phyloP scores from a whole-genome alignment of 1,140 invertebrate genomes.

The Drosophila tropicalis region DNA sequence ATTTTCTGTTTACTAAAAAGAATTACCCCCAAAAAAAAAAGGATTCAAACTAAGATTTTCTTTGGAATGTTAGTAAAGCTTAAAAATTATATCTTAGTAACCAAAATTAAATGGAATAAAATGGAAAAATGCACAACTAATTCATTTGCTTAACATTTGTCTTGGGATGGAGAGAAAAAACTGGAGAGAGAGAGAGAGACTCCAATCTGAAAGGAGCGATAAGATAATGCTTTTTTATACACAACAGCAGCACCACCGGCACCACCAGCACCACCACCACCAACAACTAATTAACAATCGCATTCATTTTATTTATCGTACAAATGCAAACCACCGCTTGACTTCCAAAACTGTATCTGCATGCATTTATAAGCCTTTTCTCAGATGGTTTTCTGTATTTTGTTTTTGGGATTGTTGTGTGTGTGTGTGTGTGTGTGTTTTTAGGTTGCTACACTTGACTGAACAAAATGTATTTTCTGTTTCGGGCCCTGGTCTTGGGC shows the following conservation, averaged over 20 bases:
- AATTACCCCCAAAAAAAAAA: too few relatives aligned
- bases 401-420: constrained; percentile 40
- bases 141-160: constrained; percentile 4
- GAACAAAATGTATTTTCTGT: constrained; percentile 75
- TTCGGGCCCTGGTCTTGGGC: constrained; percentile 11
- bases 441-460: constrained; percentile 66
- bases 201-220: background rate
- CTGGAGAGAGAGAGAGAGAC: background rate
- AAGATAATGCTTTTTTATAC: constrained; percentile 14
- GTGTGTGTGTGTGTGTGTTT: background rate
- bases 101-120: background rate
- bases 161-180: background rate
- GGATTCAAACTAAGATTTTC: background rate
- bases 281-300: constrained; percentile 80
- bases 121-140: background rate
- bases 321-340: constrained; percentile 80
- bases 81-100: background rate
- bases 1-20: too few relatives aligned
- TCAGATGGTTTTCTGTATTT: constrained; percentile 35
- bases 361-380: constrained; percentile 71
- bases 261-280: constrained; percentile 31
- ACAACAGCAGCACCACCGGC: constrained; percentile 1
- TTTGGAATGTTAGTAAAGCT: background rate
- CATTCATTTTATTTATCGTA: constrained; percentile 81
- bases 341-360: constrained; percentile 80